phyloP scores from a whole-genome alignment of 2,888 invertebrate genomes.

The Eugnorisma glareosa region DNA sequence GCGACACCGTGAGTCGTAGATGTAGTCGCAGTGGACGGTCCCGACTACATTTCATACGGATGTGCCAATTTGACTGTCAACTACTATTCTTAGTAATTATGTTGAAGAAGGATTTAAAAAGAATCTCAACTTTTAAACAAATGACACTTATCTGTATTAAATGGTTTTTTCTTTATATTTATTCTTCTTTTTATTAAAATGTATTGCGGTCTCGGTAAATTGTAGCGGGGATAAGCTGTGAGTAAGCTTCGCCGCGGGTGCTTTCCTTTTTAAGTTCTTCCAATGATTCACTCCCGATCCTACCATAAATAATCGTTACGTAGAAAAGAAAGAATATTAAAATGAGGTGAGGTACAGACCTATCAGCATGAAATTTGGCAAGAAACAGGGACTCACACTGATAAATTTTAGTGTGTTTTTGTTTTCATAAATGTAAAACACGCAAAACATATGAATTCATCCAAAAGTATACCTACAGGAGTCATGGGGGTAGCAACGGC shows the following conservation, averaged over 20 bases:
- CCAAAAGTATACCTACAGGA: too few species aligned
- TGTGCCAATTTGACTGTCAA: background rate
- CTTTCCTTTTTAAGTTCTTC: conserved; percentile 51
- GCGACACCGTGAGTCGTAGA: too few species aligned
- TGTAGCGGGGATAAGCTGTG: conserved; percentile 74
- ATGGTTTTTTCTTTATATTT: background rate
- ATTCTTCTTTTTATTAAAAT: conserved; percentile 56
- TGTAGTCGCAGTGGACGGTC: too few species aligned
- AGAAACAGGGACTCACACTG: background rate
- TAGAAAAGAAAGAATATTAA: conserved; percentile 8
- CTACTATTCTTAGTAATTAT: background rate
- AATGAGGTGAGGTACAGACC: background rate
- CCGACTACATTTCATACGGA: too few species aligned
- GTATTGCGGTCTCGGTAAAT: conserved; percentile 70
- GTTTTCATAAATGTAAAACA: too few species aligned
- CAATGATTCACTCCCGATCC: conserved; percentile 53
- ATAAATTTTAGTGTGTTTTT: background rate
- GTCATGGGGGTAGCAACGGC: too few species aligned
- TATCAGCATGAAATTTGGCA: background rate
- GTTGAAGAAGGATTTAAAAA: background rate
- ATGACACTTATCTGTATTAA: background rate
- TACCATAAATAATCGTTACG: conserved; percentile 67
- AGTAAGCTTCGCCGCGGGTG: conserved; percentile 71
- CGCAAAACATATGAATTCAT: too few species aligned
- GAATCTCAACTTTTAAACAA: background rate